Conservation (phyloP, 1,140 invertebrate genomes). For the Lasioglossum albipes region DNA sequence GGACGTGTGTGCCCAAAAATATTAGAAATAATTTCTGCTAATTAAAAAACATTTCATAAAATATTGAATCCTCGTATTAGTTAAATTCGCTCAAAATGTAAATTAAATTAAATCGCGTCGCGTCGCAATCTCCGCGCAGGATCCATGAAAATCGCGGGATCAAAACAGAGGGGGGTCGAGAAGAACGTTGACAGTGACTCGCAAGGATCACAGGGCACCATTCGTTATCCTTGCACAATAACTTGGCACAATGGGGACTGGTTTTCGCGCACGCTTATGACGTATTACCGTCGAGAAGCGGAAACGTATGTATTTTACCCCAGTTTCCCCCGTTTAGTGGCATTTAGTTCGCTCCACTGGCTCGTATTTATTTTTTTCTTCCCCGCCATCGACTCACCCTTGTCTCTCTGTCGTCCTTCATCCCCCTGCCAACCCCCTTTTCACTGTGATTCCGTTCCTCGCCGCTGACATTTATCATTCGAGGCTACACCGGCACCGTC, state of each 20-base stretch:
- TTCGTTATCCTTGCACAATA: constrained; percentile 73
- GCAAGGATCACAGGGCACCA: constrained; percentile 62
- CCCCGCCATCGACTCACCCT: not conserved
- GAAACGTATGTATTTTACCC: constrained; percentile 78
- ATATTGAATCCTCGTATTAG: too few species aligned
- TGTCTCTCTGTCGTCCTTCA: constrained; percentile 2
- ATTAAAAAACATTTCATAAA: too few species aligned
- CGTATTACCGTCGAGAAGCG: constrained; percentile 75
- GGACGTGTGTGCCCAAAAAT: too few species aligned
- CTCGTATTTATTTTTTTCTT: constrained; percentile 69
- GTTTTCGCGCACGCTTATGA: constrained; percentile 73
- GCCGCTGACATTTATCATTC: constrained; percentile 73
- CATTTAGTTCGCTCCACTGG: constrained; percentile 75
- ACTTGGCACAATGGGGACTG: constrained; percentile 66
- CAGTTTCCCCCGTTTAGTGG: constrained; percentile 76
- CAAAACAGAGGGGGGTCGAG: constrained; percentile 58
- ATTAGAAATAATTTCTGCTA: too few species aligned
- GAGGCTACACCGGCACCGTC: constrained; percentile 52
- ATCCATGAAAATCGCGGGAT: constrained; percentile 54
- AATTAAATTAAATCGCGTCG: too few species aligned
- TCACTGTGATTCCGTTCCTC: constrained; percentile 24
- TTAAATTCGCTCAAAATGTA: too few species aligned
- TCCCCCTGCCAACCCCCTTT: constrained; percentile 1
- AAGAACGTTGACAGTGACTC: constrained; percentile 7
- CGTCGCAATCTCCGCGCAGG: not conserved